phyloP scores from a whole-genome alignment of 2,888 invertebrate genomes.

The Drosophila yooni region DNA sequence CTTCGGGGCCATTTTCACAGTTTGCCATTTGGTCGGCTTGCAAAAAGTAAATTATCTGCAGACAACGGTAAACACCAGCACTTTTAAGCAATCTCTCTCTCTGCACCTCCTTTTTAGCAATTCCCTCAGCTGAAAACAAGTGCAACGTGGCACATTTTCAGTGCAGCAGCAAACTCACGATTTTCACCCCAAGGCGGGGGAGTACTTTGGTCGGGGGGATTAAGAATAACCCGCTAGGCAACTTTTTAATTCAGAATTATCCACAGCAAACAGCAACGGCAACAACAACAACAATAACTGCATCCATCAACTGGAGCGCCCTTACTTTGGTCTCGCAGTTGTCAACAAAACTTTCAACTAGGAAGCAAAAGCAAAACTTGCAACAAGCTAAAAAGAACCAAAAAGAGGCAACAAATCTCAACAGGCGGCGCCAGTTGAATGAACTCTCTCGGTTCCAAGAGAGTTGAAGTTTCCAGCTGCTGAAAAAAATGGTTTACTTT shows the following conservation, averaged over 20 bases:
- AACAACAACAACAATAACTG: slow-evolving; percentile 42
- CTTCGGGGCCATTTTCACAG: slow-evolving; percentile 62
- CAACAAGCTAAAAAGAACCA: slow-evolving; percentile 22
- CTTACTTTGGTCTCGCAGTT: slow-evolving; percentile 60
- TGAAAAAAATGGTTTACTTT: slow-evolving; percentile 58
- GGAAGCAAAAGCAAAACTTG: slow-evolving; percentile 47
- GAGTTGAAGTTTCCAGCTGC: slow-evolving; percentile 48
- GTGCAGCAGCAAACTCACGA: slow-evolving; percentile 64
- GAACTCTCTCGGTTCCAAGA: slow-evolving; percentile 55
- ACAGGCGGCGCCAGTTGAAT: slow-evolving; percentile 75
- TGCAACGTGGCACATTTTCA: slow-evolving; percentile 77
- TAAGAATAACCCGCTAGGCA: slow-evolving; percentile 52
- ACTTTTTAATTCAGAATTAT: slow-evolving; percentile 76
- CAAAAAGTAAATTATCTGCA: slow-evolving; percentile 64
- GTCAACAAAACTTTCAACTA: slow-evolving; percentile 64
- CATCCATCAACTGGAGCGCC: slow-evolving; percentile 75
- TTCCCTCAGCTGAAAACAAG: slow-evolving; percentile 64
- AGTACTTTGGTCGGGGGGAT: not conserved
- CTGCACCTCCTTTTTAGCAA: slow-evolving; percentile 23
- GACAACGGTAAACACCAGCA: slow-evolving; percentile 53
- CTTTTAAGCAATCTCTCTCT: slow-evolving; percentile 41
- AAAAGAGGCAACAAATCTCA: slow-evolving; percentile 57
- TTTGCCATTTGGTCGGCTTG: slow-evolving; percentile 40
- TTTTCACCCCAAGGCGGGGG: slow-evolving; percentile 68
- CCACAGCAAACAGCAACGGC: slow-evolving; percentile 33